These are phyloP conservation scores for Crossocerus cetratus DNA, from an alignment of 2,888 invertebrate genomes.

Conservation along the genomic window DNA sequence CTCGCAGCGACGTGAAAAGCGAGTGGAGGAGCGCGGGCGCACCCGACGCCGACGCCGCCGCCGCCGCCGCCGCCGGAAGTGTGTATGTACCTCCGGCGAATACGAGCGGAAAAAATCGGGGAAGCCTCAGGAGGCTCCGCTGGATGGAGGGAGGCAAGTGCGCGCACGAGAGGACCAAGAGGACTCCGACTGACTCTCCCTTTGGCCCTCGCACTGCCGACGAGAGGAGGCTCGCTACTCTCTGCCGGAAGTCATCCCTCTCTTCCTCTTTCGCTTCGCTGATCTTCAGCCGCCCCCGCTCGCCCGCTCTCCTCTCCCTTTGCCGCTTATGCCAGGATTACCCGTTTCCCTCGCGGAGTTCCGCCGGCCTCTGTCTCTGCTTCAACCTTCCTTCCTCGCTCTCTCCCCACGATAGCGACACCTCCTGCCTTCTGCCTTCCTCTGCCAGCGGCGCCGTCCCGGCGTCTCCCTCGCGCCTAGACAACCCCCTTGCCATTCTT, in stretches of 20 bases:
- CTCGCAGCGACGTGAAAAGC: constrained; percentile 59
- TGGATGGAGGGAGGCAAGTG: constrained; percentile 56
- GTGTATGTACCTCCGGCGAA: neutral
- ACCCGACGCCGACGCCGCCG: constrained; percentile 6
- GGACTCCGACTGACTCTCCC: constrained; percentile 38
- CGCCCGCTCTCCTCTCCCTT: constrained; percentile 13
- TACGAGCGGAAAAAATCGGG: constrained; percentile 4
- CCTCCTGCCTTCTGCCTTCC: too few relatives aligned
- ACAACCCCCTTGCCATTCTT: constrained; percentile 12
- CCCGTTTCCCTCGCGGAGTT: constrained; percentile 3
- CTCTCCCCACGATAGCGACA: neutral
- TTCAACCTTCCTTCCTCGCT: constrained; percentile 26
- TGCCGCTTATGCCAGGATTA: constrained; percentile 24
- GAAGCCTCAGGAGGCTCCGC: constrained; percentile 8
- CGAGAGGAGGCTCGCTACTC: constrained; percentile 51
- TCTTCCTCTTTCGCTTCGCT: constrained; percentile 23
- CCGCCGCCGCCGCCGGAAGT: constrained; percentile 11
- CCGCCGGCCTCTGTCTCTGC: constrained; percentile 16
- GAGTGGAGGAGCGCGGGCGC: constrained; percentile 10
- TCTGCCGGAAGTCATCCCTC: constrained; percentile 47
- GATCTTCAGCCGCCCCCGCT: constrained; percentile 23
- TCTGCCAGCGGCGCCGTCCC: constrained; percentile 26
- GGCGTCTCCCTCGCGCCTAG: constrained; percentile 19
- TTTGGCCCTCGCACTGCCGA: constrained; percentile 32
- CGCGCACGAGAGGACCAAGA: constrained; percentile 51